Evolutionary conservation across 53 echinoderm and acorn worm genomes (phyloP).

Genomic region (Zoroaster sp.): DNA sequence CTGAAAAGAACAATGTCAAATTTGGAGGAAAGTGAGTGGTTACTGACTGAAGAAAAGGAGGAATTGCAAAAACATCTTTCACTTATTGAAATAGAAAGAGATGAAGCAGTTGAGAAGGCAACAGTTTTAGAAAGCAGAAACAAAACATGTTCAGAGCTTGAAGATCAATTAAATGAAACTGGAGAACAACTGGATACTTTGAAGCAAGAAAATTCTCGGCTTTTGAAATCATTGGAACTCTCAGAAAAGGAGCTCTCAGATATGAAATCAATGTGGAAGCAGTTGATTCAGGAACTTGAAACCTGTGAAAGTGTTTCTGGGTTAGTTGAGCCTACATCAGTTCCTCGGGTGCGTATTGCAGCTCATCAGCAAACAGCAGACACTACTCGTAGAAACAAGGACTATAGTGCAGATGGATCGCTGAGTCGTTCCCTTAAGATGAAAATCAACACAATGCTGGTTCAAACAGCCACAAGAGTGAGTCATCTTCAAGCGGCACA

Average conservation of each 20-base stretch:
- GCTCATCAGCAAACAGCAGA: not conserved
- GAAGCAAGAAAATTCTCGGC: slow-evolving; percentile 7
- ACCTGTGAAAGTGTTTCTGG: not conserved
- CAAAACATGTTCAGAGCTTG: not conserved
- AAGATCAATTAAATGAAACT: slow-evolving; percentile 17
- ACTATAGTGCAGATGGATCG: not conserved
- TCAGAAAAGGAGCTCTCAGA: not conserved
- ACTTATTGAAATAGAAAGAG: slow-evolving; percentile 10
- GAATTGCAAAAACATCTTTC: slow-evolving; percentile 1
- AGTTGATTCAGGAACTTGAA: not conserved
- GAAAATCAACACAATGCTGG: not conserved
- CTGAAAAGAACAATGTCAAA: slow-evolving; percentile 3
- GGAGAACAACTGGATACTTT: slow-evolving; percentile 13
- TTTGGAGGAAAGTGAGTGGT: slow-evolving; percentile 45
- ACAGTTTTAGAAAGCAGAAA: not conserved
- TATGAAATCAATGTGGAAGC: not conserved
- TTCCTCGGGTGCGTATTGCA: not conserved
- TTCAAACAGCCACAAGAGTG: not conserved
- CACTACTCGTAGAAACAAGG: not conserved
- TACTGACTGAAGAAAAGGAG: slow-evolving; percentile 27
- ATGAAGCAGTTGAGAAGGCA: not conserved
- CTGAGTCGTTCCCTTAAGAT: not conserved
- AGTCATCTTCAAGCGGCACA: not conserved
- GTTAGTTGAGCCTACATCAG: not conserved
- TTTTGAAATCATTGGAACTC: not conserved